A percentile compares a stretch with the other conserved stretches of the same genome.
phyloP scores from a whole-genome alignment of 2,888 invertebrate genomes.

The Hypsopygia costalis region DNA sequence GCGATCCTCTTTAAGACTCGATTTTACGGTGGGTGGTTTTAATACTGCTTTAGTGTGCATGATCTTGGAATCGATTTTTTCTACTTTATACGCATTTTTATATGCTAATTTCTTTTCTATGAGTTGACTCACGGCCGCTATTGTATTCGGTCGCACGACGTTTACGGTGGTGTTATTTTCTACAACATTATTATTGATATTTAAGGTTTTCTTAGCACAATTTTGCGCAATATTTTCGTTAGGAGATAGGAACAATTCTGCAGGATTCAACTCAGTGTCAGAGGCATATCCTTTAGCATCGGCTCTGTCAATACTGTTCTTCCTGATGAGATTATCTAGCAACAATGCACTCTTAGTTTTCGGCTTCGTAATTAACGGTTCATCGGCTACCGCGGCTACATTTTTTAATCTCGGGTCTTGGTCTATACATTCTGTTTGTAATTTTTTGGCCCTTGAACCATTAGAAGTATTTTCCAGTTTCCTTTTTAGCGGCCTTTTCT shows the following conservation, averaged over 20 bases:
- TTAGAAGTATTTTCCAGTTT: conserved; percentile 49
- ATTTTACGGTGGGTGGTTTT: conserved; percentile 52
- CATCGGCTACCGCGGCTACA: conserved; percentile 37
- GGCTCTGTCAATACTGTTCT: conserved; percentile 79
- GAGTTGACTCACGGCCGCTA: conserved; percentile 62
- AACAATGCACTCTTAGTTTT: conserved; percentile 72
- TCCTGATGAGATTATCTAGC: conserved; percentile 78
- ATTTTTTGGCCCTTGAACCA: conserved; percentile 45
- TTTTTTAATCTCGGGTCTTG: conserved; percentile 49
- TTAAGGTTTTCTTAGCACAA: conserved; percentile 64
- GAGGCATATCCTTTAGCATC: conserved; percentile 57
- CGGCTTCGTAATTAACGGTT: conserved; percentile 44
- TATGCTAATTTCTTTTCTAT: conserved; percentile 60
- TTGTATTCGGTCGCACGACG: conserved; percentile 56
- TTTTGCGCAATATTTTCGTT: conserved; percentile 56
- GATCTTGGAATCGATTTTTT: conserved; percentile 63
- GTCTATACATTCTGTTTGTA: conserved; percentile 26
- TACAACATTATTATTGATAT: conserved; percentile 72
- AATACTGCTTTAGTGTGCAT: conserved; percentile 65
- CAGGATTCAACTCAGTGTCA: conserved; percentile 62
- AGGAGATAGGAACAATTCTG: conserved; percentile 66
- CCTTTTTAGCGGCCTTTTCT: conserved; percentile 68
- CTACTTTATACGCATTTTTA: conserved; percentile 62
- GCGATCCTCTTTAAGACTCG: conserved; percentile 40
- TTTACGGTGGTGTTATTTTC: conserved; percentile 50